Conservation (phyloP, 2,797 vertebrate genomes). For the Acanthopagrus latus region DNA sequence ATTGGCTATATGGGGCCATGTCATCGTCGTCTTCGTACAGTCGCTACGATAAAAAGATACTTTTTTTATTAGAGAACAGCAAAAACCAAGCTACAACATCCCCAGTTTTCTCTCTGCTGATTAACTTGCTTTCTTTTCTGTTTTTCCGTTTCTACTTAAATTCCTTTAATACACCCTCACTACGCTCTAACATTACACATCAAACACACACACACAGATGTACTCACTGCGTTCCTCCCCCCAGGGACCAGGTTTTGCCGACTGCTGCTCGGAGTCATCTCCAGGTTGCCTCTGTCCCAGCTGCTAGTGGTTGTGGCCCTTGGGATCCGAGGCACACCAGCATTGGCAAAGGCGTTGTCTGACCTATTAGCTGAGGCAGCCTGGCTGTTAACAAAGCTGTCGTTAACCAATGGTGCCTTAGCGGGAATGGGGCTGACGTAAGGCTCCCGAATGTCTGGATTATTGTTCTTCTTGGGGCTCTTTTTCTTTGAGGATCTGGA, state of each 20-base stretch:
- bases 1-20: background rate
- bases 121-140: background rate
- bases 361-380: background rate
- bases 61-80: background rate
- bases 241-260: constrained; percentile 40
- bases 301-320: constrained; percentile 53
- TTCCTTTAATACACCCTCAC: background rate
- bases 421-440: constrained; percentile 14
- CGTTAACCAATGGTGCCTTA: constrained; percentile 26
- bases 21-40: constrained; percentile 29
- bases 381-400: background rate
- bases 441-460: background rate
- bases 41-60: constrained; percentile 45
- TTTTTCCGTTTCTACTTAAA: background rate
- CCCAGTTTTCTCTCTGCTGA: background rate
- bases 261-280: constrained; percentile 68
- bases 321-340: constrained; percentile 63
- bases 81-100: constrained; percentile 1
- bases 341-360: background rate
- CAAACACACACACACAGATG: background rate
- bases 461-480: constrained; percentile 33
- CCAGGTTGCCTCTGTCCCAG: constrained; percentile 61
- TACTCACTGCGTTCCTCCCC: constrained; percentile 53
- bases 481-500: constrained; percentile 61
- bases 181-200: background rate